Percentiles rank a stretch among this genome's conserved stretches.
Conservation (phyloP, 2,888 invertebrate species). For the Mellilla xanthometata region DNA sequence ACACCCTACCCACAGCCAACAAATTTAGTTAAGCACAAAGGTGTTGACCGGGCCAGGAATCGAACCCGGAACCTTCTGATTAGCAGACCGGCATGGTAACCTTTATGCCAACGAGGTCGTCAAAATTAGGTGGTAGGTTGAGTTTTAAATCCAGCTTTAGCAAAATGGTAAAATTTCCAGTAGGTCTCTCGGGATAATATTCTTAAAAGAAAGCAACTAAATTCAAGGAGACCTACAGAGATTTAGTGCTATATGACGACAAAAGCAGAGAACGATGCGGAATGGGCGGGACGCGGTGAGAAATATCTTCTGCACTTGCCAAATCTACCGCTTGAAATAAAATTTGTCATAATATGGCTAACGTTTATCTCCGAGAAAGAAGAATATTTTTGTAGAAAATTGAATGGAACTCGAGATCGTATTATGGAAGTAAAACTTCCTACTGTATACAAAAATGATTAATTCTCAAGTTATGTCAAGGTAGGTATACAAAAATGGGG, state of each 20-base stretch:
- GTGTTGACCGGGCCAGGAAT: too few species aligned
- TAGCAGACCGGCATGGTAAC: too few species aligned
- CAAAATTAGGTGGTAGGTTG: too few species aligned
- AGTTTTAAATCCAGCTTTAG: too few species aligned
- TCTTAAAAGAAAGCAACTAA: constrained; percentile 55
- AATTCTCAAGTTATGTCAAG: too few species aligned
- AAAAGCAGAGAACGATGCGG: constrained; percentile 57
- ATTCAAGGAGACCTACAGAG: constrained; percentile 59
- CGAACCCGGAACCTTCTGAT: too few species aligned
- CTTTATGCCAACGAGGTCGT: too few species aligned
- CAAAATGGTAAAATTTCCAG: constrained; percentile 12
- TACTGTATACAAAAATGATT: too few species aligned
- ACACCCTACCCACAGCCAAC: too few species aligned
- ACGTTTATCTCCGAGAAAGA: constrained; percentile 18
- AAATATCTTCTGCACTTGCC: constrained; percentile 62
- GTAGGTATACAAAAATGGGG: too few species aligned
- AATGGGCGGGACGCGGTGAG: constrained; percentile 52
- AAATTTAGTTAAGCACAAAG: too few species aligned
- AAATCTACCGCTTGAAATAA: constrained; percentile 50
- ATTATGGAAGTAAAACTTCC: neutral
- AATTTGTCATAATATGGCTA: constrained; percentile 44
- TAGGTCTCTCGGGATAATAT: constrained; percentile 19
- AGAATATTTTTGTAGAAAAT: constrained; percentile 14
- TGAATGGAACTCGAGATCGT: constrained; percentile 5
- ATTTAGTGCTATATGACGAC: constrained; percentile 68